phyloP scores from a whole-genome alignment of 2,113 vertebrate species.

The Ailuropoda melanoleuca region DNA sequence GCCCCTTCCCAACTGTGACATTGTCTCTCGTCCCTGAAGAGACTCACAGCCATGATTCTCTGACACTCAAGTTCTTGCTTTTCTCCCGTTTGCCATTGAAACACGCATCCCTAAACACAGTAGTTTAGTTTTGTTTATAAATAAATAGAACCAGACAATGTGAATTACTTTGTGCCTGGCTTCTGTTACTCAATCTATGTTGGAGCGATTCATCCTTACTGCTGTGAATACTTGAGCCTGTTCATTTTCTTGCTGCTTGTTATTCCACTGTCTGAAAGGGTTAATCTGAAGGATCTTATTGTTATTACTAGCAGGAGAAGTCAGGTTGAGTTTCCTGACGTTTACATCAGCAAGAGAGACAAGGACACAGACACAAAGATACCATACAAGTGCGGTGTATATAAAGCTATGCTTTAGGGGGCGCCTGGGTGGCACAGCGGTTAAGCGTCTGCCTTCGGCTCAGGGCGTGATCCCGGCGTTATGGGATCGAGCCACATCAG shows the following conservation, averaged over 20 bases:
- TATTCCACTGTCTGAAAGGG: neutral
- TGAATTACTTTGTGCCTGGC: neutral
- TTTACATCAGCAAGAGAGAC: neutral
- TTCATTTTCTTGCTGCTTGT: neutral
- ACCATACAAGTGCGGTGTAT: neutral
- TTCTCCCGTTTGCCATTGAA: neutral
- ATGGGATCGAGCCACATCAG: too few species aligned
- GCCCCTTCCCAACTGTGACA: neutral
- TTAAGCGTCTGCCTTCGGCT: too few species aligned
- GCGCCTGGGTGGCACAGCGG: too few species aligned
- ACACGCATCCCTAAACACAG: neutral
- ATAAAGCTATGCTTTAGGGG: neutral
- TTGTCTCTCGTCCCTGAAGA: neutral
- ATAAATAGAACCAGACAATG: neutral
- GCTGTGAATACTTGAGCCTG: neutral
- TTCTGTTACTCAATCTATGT: neutral
- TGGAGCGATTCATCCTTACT: neutral
- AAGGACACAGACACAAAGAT: neutral
- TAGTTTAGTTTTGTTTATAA: neutral
- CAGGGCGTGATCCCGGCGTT: too few species aligned
- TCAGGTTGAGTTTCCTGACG: neutral
- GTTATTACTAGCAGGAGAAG: neutral
- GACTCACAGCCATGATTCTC: neutral
- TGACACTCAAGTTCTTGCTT: neutral
- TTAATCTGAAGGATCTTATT: neutral